phyloP scores from a whole-genome alignment of 2,888 invertebrate genomes.

The Dynastes maya region DNA sequence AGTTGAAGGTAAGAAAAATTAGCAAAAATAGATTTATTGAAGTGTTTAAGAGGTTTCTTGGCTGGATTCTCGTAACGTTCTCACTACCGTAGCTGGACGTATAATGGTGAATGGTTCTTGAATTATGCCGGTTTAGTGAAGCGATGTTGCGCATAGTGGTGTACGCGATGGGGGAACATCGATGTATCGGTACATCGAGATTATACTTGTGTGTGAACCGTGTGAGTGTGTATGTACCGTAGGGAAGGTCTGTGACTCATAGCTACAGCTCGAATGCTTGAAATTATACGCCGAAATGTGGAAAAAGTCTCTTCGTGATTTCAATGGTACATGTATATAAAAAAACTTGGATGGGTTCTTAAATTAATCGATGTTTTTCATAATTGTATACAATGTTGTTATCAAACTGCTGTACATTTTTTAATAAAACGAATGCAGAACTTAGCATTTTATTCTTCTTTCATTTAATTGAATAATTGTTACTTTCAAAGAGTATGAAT shows the following conservation, averaged over 20 bases:
- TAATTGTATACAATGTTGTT: too few relatives aligned
- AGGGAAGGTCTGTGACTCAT: constrained; percentile 40
- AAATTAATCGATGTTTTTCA: too few relatives aligned
- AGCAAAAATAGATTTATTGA: constrained; percentile 20
- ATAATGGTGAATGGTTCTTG: constrained; percentile 43
- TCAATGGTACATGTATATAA: neutral
- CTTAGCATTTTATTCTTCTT: too few relatives aligned
- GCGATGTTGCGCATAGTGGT: constrained; percentile 30
- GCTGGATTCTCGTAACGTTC: constrained; percentile 33
- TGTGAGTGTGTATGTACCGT: constrained; percentile 9
- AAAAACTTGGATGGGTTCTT: too few relatives aligned
- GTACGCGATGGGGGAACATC: constrained; percentile 25
- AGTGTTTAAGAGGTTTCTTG: neutral
- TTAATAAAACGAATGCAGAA: too few relatives aligned
- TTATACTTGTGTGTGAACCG: neutral
- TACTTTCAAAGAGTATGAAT: too few relatives aligned
- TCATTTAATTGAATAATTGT: too few relatives aligned
- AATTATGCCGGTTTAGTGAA: constrained; percentile 36
- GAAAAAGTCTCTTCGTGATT: constrained; percentile 19
- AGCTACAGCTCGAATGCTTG: constrained; percentile 14
- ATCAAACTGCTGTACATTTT: too few relatives aligned
- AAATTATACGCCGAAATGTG: constrained; percentile 5
- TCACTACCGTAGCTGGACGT: constrained; percentile 43
- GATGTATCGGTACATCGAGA: constrained; percentile 9
- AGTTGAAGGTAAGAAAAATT: constrained; percentile 25